A percentile compares a stretch with the other conserved stretches of the same genome.
These are phyloP conservation scores for Boloria euphrosyne DNA, from an alignment of 2,888 invertebrate genomes.

Conservation along the genomic window DNA sequence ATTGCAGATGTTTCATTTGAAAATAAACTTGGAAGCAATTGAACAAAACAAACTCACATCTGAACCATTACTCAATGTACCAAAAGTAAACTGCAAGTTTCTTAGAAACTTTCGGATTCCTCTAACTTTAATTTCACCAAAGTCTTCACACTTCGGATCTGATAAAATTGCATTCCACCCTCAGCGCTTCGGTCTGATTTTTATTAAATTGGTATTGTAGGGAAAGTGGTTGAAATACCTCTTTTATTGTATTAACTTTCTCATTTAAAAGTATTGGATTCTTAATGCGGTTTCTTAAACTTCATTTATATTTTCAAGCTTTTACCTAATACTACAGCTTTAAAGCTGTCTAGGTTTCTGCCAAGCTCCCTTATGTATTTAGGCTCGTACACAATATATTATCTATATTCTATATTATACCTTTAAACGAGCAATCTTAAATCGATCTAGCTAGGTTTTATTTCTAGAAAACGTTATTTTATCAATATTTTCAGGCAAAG, in stretches of 20 bases:
- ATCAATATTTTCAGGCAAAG: too few species aligned
- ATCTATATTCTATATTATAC: too few species aligned
- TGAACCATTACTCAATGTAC: conserved; percentile 43
- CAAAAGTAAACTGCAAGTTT: conserved; percentile 36
- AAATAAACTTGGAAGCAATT: conserved; percentile 24
- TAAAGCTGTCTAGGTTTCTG: too few species aligned
- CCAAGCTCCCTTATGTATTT: too few species aligned
- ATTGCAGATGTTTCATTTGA: background rate
- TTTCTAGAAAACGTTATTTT: too few species aligned
- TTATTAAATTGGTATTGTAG: conserved; percentile 42
- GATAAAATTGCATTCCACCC: conserved; percentile 51
- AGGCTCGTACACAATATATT: too few species aligned
- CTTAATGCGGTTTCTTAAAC: conserved; percentile 5
- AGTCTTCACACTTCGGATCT: conserved; percentile 44
- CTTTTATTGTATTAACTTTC: conserved; percentile 19
- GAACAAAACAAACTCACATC: conserved; percentile 25
- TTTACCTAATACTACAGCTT: too few species aligned
- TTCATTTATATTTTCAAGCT: conserved; percentile 1
- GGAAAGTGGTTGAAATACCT: conserved; percentile 21
- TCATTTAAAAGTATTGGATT: conserved; percentile 8
- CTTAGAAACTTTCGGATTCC: conserved; percentile 45
- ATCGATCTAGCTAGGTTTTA: too few species aligned
- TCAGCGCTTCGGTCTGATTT: conserved; percentile 34
- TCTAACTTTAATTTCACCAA: conserved; percentile 49
- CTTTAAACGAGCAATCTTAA: too few species aligned